Conservation (phyloP, 2,113 vertebrate species). For the Hemichromis elongatus region DNA sequence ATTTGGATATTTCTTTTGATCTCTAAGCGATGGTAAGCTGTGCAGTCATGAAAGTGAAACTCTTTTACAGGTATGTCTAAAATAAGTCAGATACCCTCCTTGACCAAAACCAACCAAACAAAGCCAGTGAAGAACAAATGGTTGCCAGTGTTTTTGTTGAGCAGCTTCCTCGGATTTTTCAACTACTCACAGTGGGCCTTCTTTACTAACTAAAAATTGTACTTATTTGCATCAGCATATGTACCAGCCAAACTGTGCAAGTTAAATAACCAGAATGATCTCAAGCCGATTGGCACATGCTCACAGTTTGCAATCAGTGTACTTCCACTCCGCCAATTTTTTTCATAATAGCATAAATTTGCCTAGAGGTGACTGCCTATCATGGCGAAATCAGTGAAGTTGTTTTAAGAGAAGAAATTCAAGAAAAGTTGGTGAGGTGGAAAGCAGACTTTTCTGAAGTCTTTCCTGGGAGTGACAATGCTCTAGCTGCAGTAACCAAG, state of each 20-base stretch:
- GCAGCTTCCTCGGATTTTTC: not conserved
- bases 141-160: not conserved
- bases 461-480: not conserved
- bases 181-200: not conserved
- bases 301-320: not conserved
- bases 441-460: not conserved
- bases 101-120: not conserved
- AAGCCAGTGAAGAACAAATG: not conserved
- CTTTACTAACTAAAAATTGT: not conserved
- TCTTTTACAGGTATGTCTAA: not conserved
- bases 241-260: not conserved
- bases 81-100: not conserved
- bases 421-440: not conserved
- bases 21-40: not conserved
- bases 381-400: not conserved
- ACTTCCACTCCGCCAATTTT: not conserved
- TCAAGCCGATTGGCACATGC: not conserved
- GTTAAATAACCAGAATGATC: not conserved
- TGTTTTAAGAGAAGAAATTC: not conserved
- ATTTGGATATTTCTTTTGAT: not conserved
- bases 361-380: not conserved
- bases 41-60: not conserved
- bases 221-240: not conserved
- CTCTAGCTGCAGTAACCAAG: not conserved
- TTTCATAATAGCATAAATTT: not conserved